phyloP scores from a whole-genome alignment of 2,888 invertebrate genomes.

The Lordiphosa fenestrarum region DNA sequence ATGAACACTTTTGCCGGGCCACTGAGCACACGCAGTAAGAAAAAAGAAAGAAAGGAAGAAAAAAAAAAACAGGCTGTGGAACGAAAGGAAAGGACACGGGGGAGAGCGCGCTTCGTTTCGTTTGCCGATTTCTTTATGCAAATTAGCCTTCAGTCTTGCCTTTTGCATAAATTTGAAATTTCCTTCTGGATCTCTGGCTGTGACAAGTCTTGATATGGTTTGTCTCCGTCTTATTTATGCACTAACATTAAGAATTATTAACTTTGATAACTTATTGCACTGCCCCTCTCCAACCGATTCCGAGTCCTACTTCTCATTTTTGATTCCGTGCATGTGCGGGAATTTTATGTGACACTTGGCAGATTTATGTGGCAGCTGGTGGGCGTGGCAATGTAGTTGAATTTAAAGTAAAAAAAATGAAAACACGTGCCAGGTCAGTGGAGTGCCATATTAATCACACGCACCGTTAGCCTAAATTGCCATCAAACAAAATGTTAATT shows the following conservation, averaged over 20 bases:
- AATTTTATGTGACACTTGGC: constrained; percentile 73
- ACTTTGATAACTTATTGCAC: constrained; percentile 73
- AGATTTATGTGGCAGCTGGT: constrained; percentile 54
- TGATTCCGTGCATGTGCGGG: constrained; percentile 71
- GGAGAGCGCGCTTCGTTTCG: constrained; percentile 28
- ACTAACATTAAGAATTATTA: constrained; percentile 75
- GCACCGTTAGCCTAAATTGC: constrained; percentile 38
- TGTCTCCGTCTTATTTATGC: constrained; percentile 63
- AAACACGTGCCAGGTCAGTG: constrained; percentile 48
- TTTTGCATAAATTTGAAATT: constrained; percentile 70
- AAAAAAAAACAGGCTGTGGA: not conserved
- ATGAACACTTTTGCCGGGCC: constrained; percentile 65
- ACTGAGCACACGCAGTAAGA: constrained; percentile 37
- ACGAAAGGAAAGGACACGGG: not conserved
- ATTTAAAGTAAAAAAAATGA: constrained; percentile 48
- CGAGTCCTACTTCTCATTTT: constrained; percentile 54
- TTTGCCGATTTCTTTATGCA: constrained; percentile 69
- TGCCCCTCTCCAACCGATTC: constrained; percentile 27
- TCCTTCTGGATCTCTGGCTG: constrained; percentile 57
- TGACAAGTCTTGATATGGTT: constrained; percentile 45
- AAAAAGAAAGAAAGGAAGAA: not conserved
- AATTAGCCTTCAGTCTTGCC: constrained; percentile 55
- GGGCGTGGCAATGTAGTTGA: constrained; percentile 58
- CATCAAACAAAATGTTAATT: constrained; percentile 44
- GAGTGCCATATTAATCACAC: constrained; percentile 62